Conservation (phyloP, 2,797 vertebrate genomes). For the Euphonia xanthogaster region DNA sequence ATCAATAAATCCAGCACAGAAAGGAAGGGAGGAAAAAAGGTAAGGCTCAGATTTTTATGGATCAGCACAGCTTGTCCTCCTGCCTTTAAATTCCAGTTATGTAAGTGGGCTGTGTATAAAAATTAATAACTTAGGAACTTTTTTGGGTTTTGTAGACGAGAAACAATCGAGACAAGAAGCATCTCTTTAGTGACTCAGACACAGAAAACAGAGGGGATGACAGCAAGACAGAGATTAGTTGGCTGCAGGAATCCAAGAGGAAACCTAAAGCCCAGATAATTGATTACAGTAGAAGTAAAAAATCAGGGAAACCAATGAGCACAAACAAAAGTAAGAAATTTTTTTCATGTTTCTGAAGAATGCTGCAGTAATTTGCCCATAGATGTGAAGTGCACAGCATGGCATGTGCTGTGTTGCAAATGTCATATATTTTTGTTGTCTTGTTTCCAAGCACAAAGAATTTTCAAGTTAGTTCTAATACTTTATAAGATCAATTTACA, state of each 20-base stretch:
- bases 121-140: background rate
- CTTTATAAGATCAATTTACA: background rate
- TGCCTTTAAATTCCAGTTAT: background rate
- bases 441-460: background rate
- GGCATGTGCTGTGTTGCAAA: background rate
- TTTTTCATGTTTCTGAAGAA: background rate
- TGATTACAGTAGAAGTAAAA: slow-evolving; percentile 82
- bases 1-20: slow-evolving; percentile 17
- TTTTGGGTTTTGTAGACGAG: slow-evolving; percentile 29
- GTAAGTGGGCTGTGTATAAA: background rate
- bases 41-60: slow-evolving; percentile 35
- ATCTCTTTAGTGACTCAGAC: slow-evolving; percentile 91
- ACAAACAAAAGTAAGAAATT: slow-evolving; percentile 63
- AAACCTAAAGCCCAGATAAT: slow-evolving; percentile 81
- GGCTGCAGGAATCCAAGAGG: slow-evolving; percentile 82
- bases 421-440: background rate
- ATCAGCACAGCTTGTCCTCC: background rate
- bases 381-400: background rate
- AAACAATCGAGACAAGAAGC: slow-evolving; percentile 74
- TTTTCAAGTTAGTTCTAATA: background rate
- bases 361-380: background rate
- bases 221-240: slow-evolving; percentile 83
- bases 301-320: background rate
- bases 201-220: slow-evolving; percentile 82
- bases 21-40: slow-evolving; percentile 59